These are phyloP conservation scores for Marmota flaviventris DNA, from an alignment of 2,113 vertebrate species.

Conservation along the genomic window DNA sequence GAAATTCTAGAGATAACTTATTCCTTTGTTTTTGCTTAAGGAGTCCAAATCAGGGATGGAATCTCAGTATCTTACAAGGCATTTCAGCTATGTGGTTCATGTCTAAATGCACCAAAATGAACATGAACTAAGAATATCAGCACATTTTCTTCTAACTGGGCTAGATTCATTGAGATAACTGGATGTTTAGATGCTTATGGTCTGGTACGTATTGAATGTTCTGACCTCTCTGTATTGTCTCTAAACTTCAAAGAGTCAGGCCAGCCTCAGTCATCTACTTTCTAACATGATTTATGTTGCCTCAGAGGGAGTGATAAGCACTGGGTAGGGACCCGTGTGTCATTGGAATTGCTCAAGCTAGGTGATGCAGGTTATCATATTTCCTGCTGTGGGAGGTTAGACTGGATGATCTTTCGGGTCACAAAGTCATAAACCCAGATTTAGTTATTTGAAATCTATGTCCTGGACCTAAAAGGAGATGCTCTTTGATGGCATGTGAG, in stretches of 20 bases:
- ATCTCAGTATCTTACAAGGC: neutral
- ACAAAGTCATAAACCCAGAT: neutral
- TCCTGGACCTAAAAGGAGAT: neutral
- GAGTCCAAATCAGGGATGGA: neutral
- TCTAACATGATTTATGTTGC: neutral
- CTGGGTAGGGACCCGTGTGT: neutral
- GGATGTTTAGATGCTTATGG: neutral
- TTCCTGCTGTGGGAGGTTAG: neutral
- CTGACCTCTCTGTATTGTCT: neutral
- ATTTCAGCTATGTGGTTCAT: neutral
- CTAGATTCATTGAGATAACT: neutral
- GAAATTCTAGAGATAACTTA: neutral
- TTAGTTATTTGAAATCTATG: conserved; percentile 6
- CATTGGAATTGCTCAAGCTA: neutral
- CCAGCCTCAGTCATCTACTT: neutral
- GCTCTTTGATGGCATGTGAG: neutral
- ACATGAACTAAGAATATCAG: neutral
- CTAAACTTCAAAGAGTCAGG: neutral
- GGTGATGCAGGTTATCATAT: neutral
- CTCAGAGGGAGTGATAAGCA: neutral
- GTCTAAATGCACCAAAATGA: neutral
- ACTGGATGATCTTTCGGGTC: neutral
- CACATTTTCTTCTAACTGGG: neutral
- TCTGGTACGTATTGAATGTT: neutral
- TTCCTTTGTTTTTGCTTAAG: neutral